phyloP scores from a whole-genome alignment of 2,797 vertebrate species.

The Tiaroga cobitis region DNA sequence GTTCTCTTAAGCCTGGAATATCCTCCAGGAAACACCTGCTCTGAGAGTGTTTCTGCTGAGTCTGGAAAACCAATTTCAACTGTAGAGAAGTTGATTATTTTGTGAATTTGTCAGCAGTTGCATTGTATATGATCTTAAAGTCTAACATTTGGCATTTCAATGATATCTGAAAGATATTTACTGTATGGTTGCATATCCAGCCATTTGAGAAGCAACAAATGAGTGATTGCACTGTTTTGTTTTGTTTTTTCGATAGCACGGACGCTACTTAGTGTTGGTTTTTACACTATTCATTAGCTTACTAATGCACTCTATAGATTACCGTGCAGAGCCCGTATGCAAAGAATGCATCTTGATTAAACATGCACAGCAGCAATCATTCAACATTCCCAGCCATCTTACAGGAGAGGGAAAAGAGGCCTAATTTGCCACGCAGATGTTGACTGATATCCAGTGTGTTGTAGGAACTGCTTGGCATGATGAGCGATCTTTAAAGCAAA shows the following conservation, averaged over 20 bases:
- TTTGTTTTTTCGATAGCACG: neutral
- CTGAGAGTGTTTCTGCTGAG: conserved; percentile 67
- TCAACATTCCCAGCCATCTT: conserved; percentile 53
- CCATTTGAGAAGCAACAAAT: conserved; percentile 24
- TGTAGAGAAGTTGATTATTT: neutral
- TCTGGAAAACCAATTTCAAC: conserved; percentile 61
- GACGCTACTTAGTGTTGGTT: conserved; percentile 39
- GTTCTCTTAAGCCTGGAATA: conserved; percentile 73
- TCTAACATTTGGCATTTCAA: neutral
- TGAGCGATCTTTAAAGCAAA: conserved; percentile 62
- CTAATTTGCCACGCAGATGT: conserved; percentile 62
- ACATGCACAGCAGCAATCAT: conserved; percentile 56
- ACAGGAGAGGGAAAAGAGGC: conserved; percentile 49
- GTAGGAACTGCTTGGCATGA: conserved; percentile 54
- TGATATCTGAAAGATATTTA: neutral
- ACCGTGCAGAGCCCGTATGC: conserved; percentile 2
- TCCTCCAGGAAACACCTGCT: conserved; percentile 79
- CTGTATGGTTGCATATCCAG: neutral
- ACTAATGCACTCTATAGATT: conserved; percentile 56
- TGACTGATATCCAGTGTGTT: conserved; percentile 55
- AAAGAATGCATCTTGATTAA: conserved; percentile 60
- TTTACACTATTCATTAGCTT: conserved; percentile 52
- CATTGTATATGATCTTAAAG: neutral
- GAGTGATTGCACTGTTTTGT: neutral
- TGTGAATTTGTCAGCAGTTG: neutral